A percentile compares a stretch with the other conserved stretches of the same genome.
Conservation (phyloP, 2,113 vertebrate genomes). For the Dendrocopos noguchii region DNA sequence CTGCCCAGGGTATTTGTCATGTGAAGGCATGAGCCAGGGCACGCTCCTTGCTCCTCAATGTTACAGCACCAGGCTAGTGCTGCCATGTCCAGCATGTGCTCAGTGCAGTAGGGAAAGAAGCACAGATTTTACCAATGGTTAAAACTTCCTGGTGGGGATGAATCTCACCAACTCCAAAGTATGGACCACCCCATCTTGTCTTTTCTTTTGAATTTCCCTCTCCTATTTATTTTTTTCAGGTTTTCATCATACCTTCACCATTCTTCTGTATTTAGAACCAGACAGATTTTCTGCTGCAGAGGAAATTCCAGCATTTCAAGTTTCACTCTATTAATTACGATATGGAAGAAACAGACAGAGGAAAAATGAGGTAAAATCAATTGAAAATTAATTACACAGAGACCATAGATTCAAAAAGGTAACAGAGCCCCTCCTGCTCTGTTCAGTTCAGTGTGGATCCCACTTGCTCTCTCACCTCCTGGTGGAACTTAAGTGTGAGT, state of each 20-base stretch:
- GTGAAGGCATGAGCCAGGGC: background rate
- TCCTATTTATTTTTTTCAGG: background rate
- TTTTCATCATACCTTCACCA: background rate
- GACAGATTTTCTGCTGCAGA: background rate
- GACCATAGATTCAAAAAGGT: background rate
- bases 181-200: background rate
- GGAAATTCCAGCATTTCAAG: constrained; percentile 37
- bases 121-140: background rate
- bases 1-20: background rate
- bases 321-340: background rate
- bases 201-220: background rate
- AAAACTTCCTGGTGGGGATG: background rate
- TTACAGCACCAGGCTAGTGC: background rate
- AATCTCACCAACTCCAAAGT: background rate
- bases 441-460: background rate
- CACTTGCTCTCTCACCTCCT: background rate
- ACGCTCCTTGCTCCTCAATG: background rate
- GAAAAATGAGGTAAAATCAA: background rate
- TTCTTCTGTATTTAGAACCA: background rate
- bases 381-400: background rate
- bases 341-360: background rate
- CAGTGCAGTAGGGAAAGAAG: background rate
- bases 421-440: background rate
- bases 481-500: background rate
- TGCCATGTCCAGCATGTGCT: accelerated